Base-by-base conservation (phyloP, 2,888 invertebrate species). In the Doris montereyensis region DNA sequence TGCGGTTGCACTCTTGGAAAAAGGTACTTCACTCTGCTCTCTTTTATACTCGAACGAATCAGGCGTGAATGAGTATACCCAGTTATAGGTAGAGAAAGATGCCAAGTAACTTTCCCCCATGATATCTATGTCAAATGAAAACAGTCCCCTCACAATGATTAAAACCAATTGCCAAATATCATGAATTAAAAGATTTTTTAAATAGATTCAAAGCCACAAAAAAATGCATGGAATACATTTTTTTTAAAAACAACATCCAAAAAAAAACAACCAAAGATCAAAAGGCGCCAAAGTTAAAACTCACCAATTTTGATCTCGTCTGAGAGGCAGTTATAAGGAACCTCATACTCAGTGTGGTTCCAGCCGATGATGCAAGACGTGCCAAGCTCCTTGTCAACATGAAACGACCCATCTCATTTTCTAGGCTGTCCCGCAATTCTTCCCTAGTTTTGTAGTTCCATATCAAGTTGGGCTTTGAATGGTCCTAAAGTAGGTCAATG, bases 391-490 rank as follows among this genome's bases (percentile, higher is more conserved):
- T 97, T 95, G 92, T 98, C 98, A 2, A 95, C 94, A 0, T 94
- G 94, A 92, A 99, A 97, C 79, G 96, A 95, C 67, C 97, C 76
- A 98, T 94, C 92, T 99, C 99, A 90, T 95, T 96, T 90, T 98
- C 97, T 82, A 99, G 93, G 0, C 96, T 96, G 89, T 96, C 95
- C 83, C 97, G 94, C 76, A 99, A 93, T 91, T 99, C 99, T 92
- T 98, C 98, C 73, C 99, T 94, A 0, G 99, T 99, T 95, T 97
- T 98, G 89, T 97, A 97, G 92, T 99, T 99, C 99, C 99, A 99
- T 88, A 99, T 97, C 60, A 99, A 93, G 93, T 99, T 98, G 0
- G 99, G 97, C 91, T 97, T 94, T 79, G 96, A 95, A 90, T 99
- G 99, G 92, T 99, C 98, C 78, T 79, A 24, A 52, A 67, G 65